These are phyloP conservation scores for Trogon surrucura DNA, from an alignment of 2,113 vertebrate species.

Conservation along the genomic window DNA sequence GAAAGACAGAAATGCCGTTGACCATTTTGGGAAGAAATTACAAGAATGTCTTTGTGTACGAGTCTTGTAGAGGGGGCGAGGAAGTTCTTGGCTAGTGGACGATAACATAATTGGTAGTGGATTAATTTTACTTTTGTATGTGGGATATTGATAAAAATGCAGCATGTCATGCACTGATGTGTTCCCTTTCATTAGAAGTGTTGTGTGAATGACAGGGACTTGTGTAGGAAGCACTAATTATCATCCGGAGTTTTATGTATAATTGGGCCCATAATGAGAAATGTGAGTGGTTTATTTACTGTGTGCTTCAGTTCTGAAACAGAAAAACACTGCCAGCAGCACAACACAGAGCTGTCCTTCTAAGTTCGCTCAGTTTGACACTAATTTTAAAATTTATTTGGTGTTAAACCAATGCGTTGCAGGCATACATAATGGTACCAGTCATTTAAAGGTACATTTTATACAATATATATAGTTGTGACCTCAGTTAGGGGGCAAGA, in stretches of 20 bases:
- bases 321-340: not conserved
- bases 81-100: not conserved
- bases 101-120: not conserved
- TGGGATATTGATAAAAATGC: not conserved
- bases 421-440: not conserved
- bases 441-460: not conserved
- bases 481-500: not conserved
- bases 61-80: not conserved
- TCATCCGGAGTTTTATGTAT: not conserved
- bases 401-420: not conserved
- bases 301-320: not conserved
- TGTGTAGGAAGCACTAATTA: conserved; percentile 1
- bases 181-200: not conserved
- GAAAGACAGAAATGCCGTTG: not conserved
- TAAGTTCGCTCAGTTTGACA: not conserved
- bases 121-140: not conserved
- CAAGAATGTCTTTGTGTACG: not conserved
- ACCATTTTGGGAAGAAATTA: not conserved
- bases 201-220: not conserved
- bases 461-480: not conserved
- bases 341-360: not conserved
- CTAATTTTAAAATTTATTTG: not conserved
- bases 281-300: conserved; percentile 11
- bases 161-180: not conserved
- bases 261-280: not conserved